Conservation (phyloP, 2,797 vertebrate species). For the Nasua narica region DNA sequence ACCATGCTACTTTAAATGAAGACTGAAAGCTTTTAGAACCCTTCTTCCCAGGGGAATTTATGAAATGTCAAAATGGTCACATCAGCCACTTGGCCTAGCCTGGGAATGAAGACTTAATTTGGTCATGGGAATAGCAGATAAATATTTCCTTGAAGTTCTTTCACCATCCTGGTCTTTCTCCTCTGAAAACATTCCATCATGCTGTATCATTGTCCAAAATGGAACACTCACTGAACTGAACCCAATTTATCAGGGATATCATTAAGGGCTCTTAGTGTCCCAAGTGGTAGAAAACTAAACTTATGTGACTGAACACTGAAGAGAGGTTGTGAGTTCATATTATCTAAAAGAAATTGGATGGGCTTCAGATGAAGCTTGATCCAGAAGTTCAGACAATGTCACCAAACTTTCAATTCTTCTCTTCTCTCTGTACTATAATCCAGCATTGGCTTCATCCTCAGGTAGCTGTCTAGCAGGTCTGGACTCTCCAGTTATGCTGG, state of each 20-base stretch:
- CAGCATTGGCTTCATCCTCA: neutral
- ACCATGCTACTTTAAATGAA: slow-evolving; percentile 61
- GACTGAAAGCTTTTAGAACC: slow-evolving; percentile 46
- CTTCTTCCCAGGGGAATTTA: slow-evolving; percentile 58
- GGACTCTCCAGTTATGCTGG: neutral
- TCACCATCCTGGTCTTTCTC: slow-evolving; percentile 58
- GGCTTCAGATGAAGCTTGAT: neutral
- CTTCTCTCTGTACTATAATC: neutral
- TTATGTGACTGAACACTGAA: neutral
- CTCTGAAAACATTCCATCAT: slow-evolving; percentile 65
- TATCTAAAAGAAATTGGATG: neutral
- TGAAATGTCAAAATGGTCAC: slow-evolving; percentile 71
- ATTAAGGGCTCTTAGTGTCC: neutral
- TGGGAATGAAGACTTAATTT: slow-evolving; percentile 67
- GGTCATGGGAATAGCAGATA: slow-evolving; percentile 64
- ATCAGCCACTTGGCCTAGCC: slow-evolving; percentile 39
- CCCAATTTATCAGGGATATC: slow-evolving; percentile 14
- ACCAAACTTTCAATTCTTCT: neutral
- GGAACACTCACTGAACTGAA: neutral
- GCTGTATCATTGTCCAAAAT: slow-evolving; percentile 57
- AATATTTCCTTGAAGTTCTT: slow-evolving; percentile 57
- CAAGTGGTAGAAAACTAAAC: neutral
- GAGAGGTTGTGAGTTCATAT: neutral
- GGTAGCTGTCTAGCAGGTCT: neutral
- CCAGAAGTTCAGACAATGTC: neutral